These are phyloP conservation scores for Scaptomyza reducta DNA, from an alignment of 2,888 invertebrate species.

Conservation along the genomic window DNA sequence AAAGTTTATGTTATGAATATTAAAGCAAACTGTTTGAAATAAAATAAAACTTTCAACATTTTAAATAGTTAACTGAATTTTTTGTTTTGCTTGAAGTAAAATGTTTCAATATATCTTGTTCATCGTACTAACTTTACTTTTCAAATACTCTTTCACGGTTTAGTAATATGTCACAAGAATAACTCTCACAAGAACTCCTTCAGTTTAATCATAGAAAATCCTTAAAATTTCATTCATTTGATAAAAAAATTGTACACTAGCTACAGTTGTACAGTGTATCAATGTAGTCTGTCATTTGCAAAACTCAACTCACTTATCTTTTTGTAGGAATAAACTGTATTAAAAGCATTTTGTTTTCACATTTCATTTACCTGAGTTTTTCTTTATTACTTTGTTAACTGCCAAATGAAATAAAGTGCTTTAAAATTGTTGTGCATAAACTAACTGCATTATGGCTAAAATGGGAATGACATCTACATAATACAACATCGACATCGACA, in stretches of 20 bases:
- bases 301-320: background rate
- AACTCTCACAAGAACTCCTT: background rate
- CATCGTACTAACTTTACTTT: background rate
- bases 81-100: background rate
- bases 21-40: background rate
- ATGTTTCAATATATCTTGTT: no score
- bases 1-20: background rate
- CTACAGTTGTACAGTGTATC: background rate
- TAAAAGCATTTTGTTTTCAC: constrained; percentile 12
- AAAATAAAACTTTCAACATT: background rate
- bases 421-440: constrained; percentile 40
- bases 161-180: background rate
- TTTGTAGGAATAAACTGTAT: background rate
- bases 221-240: no score
- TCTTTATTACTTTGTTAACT: constrained; percentile 34
- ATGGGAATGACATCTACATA: constrained; percentile 32
- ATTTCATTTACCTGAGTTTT: constrained; percentile 33
- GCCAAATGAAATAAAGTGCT: constrained; percentile 28
- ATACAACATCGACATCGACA: constrained; percentile 32
- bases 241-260: no score
- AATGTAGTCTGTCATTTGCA: background rate
- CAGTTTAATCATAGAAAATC: background rate
- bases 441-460: constrained; percentile 51
- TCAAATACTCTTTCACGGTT: background rate
- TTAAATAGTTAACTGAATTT: background rate